Evolutionary conservation across 2,113 vertebrate species (phyloP), one percentile per base, ranked within the genome.

Genomic region (Solea senegalensis): DNA sequence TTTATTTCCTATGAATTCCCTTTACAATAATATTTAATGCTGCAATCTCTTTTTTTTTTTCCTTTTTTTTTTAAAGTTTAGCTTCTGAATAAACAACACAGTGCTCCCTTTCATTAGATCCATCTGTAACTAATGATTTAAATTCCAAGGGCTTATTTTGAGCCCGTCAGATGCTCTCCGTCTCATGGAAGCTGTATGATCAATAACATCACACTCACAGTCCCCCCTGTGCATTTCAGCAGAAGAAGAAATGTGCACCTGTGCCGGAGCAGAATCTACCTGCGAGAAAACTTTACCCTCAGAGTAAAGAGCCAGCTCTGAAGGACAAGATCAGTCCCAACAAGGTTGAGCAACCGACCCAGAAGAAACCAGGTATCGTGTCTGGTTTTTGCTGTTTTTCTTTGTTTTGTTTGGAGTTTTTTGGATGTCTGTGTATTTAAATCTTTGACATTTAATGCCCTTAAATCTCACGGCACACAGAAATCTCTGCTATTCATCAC

Each of bases 241-340:
- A 90, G 87, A 94, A 91, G 75, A 93, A 91, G 81, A 86, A 76
- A 65, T 67, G 60, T 64, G 71, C 85, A 86, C 74, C 89, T 82
- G 82, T 61, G 65, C 72, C 69, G 64, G 88, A 90, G 67, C 85
- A 69, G 72, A 79, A 63, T 73, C 72, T 49, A 9, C 60, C 80
- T 11, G 82, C 63, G 21, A 82, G 74, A 54, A 81, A 68, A 78
- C 72, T 64, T 78, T 71, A 80, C 64, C 75, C 74, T 26, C 65
- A 26, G 55, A 67, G 64, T 26, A 86, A 88, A 65, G 76, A 84
- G 74, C 13, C 76, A 16, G 68, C 46, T 67, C 65, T 74, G 51
- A 86, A 78, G 80, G 88, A 90, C 68, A 90, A 85, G 65, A 79
- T 67, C 64, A 58, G 71, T 55, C 65, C 80, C 51, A 72, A 15